Evolutionary conservation across 2,797 vertebrate species (phyloP), one percentile per base, ranked within the genome.

Genomic region (Sebastes iracundus): DNA sequence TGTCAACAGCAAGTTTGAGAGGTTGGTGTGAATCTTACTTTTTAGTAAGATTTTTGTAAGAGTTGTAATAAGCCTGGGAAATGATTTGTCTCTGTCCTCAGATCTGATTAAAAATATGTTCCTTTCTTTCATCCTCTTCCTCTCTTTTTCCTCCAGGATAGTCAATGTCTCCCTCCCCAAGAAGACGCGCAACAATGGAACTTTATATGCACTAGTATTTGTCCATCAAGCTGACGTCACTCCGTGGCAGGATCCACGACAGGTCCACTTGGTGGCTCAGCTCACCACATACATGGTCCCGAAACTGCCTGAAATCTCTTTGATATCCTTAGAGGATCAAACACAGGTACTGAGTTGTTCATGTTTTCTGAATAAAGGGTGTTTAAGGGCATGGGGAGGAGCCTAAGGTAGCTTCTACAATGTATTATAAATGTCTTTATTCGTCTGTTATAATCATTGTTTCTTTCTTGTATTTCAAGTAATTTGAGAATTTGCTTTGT

Each of bases 201-300:
- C 98, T 0, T 92, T 99, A 38, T 99, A 97, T 16, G 97, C 98
- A 0, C 95, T 98, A 64, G 93, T 99, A 87, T 99, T 99, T 84
- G 94, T 99, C 82, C 98, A 99, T 87, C 98, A 98, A 76, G 95
- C 97, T 16, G 98, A 97, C 30, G 3, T 97, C 49, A 93, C 93
- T 53, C 98, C 98, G 0, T 99, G 98, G 98, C 96, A 97, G 32
- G 99, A 99, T n/a, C 93, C 94, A 6, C 97, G 95, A 53, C 96
- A 98, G 83, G 98, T 99, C 75, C 98, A 99, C 89, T 71, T 97
- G 58, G 96, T 98, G 77, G 97, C 97, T 46, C 97, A 97, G 64
- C 97, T 99, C 71, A 99, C 98, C 72, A 97, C 98, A 0, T 99
- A 98, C 92, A 99, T 99, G 97, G 85, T 99, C 56, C 99, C 98